These are phyloP conservation scores for Chloroclysta siterata DNA, from an alignment of 2,888 invertebrate species.

Conservation along the genomic window DNA sequence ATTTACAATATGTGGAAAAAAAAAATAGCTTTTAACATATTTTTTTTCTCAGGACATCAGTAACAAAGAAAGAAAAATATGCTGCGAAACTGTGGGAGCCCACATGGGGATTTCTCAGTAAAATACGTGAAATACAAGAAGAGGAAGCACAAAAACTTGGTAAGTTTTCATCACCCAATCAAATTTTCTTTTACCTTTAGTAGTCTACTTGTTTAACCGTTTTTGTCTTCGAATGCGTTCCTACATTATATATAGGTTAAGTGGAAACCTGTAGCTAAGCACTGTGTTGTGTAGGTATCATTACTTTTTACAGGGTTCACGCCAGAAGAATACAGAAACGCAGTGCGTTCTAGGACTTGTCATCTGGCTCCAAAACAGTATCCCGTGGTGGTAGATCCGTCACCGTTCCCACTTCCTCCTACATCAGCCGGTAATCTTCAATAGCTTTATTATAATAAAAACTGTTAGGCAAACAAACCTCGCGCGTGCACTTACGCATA, in stretches of 20 bases:
- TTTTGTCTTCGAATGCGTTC: too few relatives aligned
- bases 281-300: neutral
- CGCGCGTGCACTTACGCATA: too few relatives aligned
- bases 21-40: too few relatives aligned
- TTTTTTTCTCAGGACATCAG: slow-evolving; percentile 58
- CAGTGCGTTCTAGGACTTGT: slow-evolving; percentile 66
- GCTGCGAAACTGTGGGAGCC: slow-evolving; percentile 72
- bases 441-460: neutral
- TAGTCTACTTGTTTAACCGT: too few relatives aligned
- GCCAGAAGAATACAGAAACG: slow-evolving; percentile 68
- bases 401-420: slow-evolving; percentile 65
- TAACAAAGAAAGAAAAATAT: slow-evolving; percentile 63
- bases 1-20: too few relatives aligned
- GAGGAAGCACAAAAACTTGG: slow-evolving; percentile 73
- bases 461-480: too few relatives aligned
- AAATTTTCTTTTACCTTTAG: too few relatives aligned
- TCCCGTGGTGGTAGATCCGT: slow-evolving; percentile 67
- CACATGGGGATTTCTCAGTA: slow-evolving; percentile 72
- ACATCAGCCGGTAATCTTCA: slow-evolving; percentile 66
- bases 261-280: neutral
- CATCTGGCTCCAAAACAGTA: slow-evolving; percentile 62
- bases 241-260: too few relatives aligned
- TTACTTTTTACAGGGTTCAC: slow-evolving; percentile 59
- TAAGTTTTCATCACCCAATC: slow-evolving; percentile 31
- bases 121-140: slow-evolving; percentile 67